Evolutionary conservation across 2,797 vertebrate species (phyloP).

Genomic region (Choloepus didactylus): DNA sequence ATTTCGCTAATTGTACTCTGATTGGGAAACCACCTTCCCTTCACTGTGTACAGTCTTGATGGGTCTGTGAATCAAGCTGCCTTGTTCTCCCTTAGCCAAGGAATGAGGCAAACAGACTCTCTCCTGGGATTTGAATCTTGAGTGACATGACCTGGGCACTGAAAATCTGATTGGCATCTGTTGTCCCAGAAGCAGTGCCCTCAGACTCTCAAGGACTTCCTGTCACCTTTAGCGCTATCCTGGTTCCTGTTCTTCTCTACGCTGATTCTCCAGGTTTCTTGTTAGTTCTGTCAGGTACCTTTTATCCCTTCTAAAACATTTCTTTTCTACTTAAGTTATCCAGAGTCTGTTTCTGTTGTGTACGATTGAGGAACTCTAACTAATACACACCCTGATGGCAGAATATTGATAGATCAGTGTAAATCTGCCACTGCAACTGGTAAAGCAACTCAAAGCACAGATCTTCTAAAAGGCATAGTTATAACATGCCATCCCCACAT

Average conservation of each 20-base stretch:
- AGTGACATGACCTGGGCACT: not conserved
- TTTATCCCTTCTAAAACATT: not conserved
- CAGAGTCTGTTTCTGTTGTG: slow-evolving; percentile 17
- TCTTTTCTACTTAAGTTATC: slow-evolving; percentile 34
- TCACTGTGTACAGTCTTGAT: not conserved
- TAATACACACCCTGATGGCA: slow-evolving; percentile 4
- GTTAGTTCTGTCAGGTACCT: not conserved
- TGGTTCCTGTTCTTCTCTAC: not conserved
- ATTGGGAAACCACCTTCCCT: not conserved
- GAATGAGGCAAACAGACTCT: not conserved
- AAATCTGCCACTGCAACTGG: slow-evolving; percentile 37
- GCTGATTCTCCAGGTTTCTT: not conserved
- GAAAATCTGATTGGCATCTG: not conserved
- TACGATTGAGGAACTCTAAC: not conserved
- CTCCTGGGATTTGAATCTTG: not conserved
- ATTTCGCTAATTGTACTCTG: not conserved
- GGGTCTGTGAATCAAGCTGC: not conserved
- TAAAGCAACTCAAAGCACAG: slow-evolving; percentile 62
- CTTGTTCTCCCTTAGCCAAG: not conserved
- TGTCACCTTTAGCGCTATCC: not conserved
- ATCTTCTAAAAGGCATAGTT: not conserved
- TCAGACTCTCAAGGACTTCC: slow-evolving; percentile 19
- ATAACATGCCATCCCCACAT: not conserved
- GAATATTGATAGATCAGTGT: slow-evolving; percentile 31
- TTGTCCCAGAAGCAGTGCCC: not conserved